Conservation (phyloP, 2,113 vertebrate genomes). For the Rattus rattus region DNA sequence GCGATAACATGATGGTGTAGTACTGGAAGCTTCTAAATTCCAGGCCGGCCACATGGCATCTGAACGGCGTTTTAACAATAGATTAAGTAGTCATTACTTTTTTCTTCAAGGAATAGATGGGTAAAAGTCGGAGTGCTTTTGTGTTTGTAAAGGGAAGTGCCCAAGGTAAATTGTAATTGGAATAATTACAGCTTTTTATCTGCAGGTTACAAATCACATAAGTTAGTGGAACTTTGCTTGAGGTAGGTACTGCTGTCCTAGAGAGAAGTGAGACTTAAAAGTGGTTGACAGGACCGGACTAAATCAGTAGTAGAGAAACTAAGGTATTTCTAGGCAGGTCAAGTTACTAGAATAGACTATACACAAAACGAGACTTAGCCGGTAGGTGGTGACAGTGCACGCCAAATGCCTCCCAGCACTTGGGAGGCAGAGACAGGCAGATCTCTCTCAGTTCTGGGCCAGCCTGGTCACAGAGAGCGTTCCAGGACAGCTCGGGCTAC, state of each 20-base stretch:
- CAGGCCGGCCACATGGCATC: slow-evolving; percentile 7
- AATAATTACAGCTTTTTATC: slow-evolving; percentile 74
- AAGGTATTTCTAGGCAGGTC: background rate
- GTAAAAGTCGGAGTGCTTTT: slow-evolving; percentile 3
- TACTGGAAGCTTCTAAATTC: slow-evolving; percentile 21
- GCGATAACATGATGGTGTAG: background rate
- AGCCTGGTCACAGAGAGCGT: too few species aligned
- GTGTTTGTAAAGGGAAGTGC: background rate
- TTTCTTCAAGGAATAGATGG: background rate
- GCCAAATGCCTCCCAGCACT: background rate
- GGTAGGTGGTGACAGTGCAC: background rate
- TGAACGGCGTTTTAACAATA: background rate
- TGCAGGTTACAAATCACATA: slow-evolving; percentile 77
- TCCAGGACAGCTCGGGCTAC: background rate
- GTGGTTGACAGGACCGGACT: background rate
- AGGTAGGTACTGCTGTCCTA: slow-evolving; percentile 78
- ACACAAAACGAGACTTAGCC: background rate
- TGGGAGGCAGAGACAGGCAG: background rate
- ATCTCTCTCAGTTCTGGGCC: background rate
- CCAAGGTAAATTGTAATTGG: background rate
- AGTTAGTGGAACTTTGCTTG: slow-evolving; percentile 79
- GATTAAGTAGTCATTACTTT: background rate
- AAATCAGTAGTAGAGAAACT: slow-evolving; percentile 3
- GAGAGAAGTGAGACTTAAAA: background rate
- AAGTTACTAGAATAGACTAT: background rate